Evolutionary conservation across 2,113 vertebrate genomes (phyloP).

Genomic region (Patagioenas fasciata): DNA sequence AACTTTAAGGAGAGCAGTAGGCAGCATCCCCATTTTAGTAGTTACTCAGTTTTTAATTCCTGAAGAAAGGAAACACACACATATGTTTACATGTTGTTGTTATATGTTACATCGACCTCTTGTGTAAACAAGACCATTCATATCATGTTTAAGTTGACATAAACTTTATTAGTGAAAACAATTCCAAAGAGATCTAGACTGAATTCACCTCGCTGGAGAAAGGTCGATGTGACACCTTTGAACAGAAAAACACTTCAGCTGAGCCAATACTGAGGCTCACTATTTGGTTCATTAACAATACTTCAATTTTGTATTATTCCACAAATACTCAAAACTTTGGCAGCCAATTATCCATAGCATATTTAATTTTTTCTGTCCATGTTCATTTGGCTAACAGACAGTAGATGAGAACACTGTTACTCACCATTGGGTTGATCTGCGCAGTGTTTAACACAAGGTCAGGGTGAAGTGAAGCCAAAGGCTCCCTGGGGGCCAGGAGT

Average conservation of each 20-base stretch:
- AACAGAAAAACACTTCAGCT: background rate
- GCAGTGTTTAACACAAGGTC: background rate
- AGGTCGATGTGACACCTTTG: background rate
- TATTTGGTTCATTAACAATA: background rate
- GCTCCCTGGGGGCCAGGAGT: rapidly evolving
- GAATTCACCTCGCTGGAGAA: background rate
- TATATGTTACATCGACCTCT: background rate
- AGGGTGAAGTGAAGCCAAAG: background rate
- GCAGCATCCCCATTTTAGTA: background rate
- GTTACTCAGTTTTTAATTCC: background rate
- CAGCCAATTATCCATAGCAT: background rate
- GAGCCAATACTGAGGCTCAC: background rate
- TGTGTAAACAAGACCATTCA: background rate
- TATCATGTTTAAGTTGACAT: background rate
- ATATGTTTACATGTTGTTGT: background rate
- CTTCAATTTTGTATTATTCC: background rate
- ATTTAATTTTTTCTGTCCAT: background rate
- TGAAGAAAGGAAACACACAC: background rate
- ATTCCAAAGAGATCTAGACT: background rate
- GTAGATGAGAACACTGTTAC: background rate
- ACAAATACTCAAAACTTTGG: background rate
- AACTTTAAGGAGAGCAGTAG: background rate
- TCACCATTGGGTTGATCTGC: background rate
- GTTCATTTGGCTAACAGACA: background rate
- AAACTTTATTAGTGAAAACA: background rate